Conservation (phyloP, 2,797 vertebrate genomes). For the Poeciliopsis turneri region DNA sequence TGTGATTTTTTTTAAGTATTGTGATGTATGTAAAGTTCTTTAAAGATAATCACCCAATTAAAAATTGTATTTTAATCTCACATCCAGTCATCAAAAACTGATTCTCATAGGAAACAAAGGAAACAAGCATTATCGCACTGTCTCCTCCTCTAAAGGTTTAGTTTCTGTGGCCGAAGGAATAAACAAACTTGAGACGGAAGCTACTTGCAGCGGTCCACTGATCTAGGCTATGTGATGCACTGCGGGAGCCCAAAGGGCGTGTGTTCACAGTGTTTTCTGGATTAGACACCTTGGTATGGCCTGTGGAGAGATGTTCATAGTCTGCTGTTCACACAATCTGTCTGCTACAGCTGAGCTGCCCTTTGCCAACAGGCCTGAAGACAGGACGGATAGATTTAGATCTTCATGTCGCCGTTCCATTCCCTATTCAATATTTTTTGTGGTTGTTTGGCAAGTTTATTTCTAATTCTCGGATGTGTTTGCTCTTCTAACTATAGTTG, state of each 20-base stretch:
- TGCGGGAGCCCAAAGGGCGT: constrained; percentile 73
- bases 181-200: constrained; percentile 31
- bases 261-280: constrained; percentile 81
- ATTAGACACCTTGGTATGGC: constrained; percentile 82
- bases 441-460: background rate
- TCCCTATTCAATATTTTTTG: constrained; percentile 31
- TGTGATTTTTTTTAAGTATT: background rate
- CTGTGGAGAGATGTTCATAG: constrained; percentile 80
- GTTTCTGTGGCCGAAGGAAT: constrained; percentile 7
- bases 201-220: constrained; percentile 34
- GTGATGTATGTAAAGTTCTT: background rate
- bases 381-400: constrained; percentile 77
- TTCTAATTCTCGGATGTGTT: background rate
- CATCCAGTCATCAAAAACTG: background rate
- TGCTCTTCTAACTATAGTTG: background rate
- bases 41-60: background rate
- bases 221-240: constrained; percentile 51
- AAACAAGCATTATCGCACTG: background rate
- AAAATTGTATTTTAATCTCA: background rate
- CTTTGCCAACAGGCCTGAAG: constrained; percentile 78
- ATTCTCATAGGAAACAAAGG: background rate
- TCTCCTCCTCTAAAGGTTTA: constrained; percentile 1
- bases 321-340: constrained; percentile 79
- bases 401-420: constrained; percentile 60
- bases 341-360: constrained; percentile 79